Evolutionary conservation across 2,113 vertebrate genomes (phyloP).

Genomic region (Chlamydotis undulata): DNA sequence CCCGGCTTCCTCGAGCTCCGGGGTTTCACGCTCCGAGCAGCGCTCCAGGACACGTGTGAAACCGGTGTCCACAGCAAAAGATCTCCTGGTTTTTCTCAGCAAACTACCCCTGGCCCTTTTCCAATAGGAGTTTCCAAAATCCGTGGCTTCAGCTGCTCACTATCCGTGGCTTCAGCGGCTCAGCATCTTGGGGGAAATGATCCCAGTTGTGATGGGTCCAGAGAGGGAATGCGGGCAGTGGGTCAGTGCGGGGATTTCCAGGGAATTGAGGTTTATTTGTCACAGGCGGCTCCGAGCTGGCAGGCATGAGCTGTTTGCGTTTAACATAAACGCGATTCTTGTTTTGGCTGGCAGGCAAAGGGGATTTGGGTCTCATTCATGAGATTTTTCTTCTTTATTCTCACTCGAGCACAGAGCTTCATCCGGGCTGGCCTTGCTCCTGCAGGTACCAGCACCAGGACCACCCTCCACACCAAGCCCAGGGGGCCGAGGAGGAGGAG

Average conservation of each 20-base stretch:
- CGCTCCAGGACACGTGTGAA: accelerated
- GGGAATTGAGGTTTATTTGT: neutral
- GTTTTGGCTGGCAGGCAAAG: conserved; percentile 56
- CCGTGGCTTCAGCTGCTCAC: no score
- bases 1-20: accelerated
- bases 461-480: neutral
- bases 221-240: neutral
- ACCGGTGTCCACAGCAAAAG: neutral
- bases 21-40: neutral
- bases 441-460: accelerated
- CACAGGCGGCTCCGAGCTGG: neutral
- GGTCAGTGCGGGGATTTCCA: neutral
- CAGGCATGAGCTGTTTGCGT: neutral
- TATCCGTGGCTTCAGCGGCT: neutral
- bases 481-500: accelerated
- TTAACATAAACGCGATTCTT: neutral
- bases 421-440: neutral
- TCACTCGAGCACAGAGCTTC: neutral
- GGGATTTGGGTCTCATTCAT: conserved; percentile 45
- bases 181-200: neutral
- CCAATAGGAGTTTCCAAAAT: neutral
- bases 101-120: neutral
- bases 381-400: conserved; percentile 37
- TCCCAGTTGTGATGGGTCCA: neutral
- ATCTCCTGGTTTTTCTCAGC: neutral